A percentile compares a stretch with the other conserved stretches of the same genome.
phyloP scores from a whole-genome alignment of 2,113 vertebrate species.

The Pogonocichla stellata region DNA sequence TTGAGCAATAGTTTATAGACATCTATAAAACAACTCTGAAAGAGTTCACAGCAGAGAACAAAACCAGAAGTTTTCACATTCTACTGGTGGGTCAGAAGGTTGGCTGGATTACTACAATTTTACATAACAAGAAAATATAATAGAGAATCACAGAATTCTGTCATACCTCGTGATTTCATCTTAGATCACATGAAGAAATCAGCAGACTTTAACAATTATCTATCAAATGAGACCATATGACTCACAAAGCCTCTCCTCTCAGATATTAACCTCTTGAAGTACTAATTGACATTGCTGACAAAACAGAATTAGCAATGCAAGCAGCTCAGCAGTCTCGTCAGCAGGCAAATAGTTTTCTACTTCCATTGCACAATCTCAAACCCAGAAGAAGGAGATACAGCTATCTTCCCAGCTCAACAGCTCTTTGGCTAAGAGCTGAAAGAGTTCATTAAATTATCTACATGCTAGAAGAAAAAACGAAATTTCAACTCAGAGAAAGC shows the following conservation, averaged over 20 bases:
- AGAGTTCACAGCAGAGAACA: not conserved
- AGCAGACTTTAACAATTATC: constrained; percentile 56
- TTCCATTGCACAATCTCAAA: not conserved
- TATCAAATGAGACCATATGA: constrained; percentile 62
- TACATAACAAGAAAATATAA: not conserved
- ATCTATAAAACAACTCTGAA: fast-evolving
- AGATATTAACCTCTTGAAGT: constrained; percentile 48
- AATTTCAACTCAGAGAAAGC: not conserved
- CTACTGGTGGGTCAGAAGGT: not conserved
- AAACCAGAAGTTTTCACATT: not conserved
- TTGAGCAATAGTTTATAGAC: not conserved
- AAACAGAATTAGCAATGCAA: not conserved
- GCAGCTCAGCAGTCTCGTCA: not conserved
- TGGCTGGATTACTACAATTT: not conserved
- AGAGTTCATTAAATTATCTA: not conserved
- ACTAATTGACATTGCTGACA: constrained; percentile 13
- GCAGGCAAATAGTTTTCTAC: not conserved
- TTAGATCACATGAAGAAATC: constrained; percentile 60
- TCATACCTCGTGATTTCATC: constrained; percentile 29
- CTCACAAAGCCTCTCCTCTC: constrained; percentile 35
- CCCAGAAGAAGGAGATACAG: not conserved
- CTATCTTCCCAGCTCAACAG: not conserved
- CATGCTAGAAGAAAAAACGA: not conserved
- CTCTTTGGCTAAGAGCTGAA: not conserved
- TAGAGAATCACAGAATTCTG: not conserved